Evolutionary conservation across 2,888 invertebrate species (phyloP).

Genomic region (Acanthopleura granulata): DNA sequence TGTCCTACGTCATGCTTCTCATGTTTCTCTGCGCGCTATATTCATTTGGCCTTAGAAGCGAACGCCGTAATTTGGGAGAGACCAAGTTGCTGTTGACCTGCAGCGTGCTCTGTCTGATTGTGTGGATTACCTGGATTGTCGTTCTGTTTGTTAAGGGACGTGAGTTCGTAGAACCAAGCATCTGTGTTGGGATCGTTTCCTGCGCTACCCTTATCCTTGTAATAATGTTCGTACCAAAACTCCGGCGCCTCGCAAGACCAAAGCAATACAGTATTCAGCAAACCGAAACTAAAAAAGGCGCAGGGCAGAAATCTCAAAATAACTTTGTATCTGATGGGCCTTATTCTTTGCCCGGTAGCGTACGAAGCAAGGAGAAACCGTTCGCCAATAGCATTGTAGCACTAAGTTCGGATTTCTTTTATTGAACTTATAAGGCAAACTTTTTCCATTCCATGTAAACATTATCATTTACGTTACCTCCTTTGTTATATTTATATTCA

Average conservation of each 20-base stretch:
- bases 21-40: conserved; percentile 86
- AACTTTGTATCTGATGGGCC: conserved; percentile 59
- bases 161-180: conserved; percentile 74
- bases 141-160: conserved; percentile 71
- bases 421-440: neutral
- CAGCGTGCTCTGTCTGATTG: conserved; percentile 85
- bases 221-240: conserved; percentile 91
- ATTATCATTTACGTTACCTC: neutral
- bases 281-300: neutral
- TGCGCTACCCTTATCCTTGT: conserved; percentile 88
- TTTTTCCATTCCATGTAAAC: neutral
- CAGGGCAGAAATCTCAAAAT: neutral
- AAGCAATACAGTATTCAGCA: conserved; percentile 24
- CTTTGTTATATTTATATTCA: too few relatives aligned
- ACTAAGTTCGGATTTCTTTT: conserved; percentile 6
- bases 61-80: conserved; percentile 92
- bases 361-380: conserved; percentile 33
- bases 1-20: conserved; percentile 86
- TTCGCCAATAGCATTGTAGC: neutral
- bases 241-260: conserved; percentile 70
- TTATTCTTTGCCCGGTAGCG: conserved; percentile 53
- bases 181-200: conserved; percentile 88
- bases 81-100: conserved; percentile 91
- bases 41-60: conserved; percentile 84
- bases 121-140: conserved; percentile 75